Conservation (phyloP, 2,113 vertebrate species). For the Bubo blakistoni region DNA sequence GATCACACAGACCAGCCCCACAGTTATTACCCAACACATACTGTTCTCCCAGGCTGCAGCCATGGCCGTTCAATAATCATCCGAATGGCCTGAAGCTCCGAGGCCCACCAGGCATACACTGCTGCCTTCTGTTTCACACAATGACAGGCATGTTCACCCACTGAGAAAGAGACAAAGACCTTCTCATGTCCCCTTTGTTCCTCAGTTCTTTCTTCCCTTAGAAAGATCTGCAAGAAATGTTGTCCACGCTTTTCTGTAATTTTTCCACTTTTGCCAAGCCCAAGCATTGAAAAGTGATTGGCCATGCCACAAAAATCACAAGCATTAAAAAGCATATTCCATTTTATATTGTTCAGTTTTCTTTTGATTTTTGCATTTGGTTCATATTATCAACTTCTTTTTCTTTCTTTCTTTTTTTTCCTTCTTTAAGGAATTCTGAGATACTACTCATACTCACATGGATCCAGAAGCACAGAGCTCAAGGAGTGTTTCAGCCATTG, state of each 20-base stretch:
- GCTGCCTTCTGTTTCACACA: constrained; percentile 47
- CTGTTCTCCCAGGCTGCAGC: constrained; percentile 16
- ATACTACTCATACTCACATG: neutral
- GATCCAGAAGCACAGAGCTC: neutral
- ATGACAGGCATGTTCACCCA: constrained; percentile 20
- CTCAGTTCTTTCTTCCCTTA: neutral
- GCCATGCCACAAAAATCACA: neutral
- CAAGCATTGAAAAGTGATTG: neutral
- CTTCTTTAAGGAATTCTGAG: neutral
- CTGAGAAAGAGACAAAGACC: constrained; percentile 44
- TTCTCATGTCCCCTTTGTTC: constrained; percentile 31
- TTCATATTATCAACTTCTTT: neutral
- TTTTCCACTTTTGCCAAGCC: neutral
- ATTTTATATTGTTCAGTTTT: neutral
- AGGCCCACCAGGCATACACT: constrained; percentile 45
- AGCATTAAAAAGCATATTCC: neutral
- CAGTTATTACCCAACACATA: neutral
- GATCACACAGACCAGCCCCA: neutral
- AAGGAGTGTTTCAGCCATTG: neutral
- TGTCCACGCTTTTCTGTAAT: neutral
- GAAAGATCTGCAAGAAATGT: constrained; percentile 30
- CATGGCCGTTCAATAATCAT: neutral
- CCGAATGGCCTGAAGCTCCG: constrained; percentile 25
- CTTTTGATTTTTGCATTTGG: neutral
- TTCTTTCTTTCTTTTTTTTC: neutral